Evolutionary conservation across 2,797 vertebrate genomes (phyloP), one percentile per base, ranked within the genome.

Genomic region (Telmatherina bonti): DNA sequence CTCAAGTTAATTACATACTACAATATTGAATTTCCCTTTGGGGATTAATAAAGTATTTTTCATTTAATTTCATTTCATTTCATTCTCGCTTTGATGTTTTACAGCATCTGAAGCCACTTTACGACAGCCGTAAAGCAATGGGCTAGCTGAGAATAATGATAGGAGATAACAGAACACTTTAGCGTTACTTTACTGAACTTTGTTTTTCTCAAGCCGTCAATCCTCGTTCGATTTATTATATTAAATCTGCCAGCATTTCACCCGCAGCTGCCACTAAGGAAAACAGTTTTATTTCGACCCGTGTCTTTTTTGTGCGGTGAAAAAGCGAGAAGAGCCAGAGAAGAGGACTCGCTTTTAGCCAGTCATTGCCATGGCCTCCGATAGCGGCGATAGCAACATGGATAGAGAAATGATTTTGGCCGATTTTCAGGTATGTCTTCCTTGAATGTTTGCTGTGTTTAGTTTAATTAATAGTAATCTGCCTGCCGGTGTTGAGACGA

Each of bases 371-470:
- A 98, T 98, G 97, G 97, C 97, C 96, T 98, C 97, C 96, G 91
- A 93, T 58, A 94, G 91, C 88, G 83, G 89, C 86, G 92, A 92
- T 27, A 95, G 91, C 92, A 98, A 97, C 96, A 98, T 97, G 96
- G 97, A 99, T 89, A 94, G 98, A 92, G 98, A 99, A 88, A 98
- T 99, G 96, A 99, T 99, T 84, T 82, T 99, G 93, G 98, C 98
- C 78, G 97, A 99, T 92, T 99, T 99, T 95, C 98, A 99, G 98
- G 98, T 97, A 86, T 83, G n/a, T n/a, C n/a, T n/a, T 43, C 22
- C 59, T 63, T 78, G 7, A 43, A 7, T 68, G 52, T 55, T 18
- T 22, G 10, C 1, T 7, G 18, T 27, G n/a, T 61, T 18, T 4
- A 24, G 1, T 15, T 1, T 9, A 11, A 11, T 2, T 3, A 16